Conservation (phyloP, 2,888 invertebrate species). For the Halictus quadricinctus region DNA sequence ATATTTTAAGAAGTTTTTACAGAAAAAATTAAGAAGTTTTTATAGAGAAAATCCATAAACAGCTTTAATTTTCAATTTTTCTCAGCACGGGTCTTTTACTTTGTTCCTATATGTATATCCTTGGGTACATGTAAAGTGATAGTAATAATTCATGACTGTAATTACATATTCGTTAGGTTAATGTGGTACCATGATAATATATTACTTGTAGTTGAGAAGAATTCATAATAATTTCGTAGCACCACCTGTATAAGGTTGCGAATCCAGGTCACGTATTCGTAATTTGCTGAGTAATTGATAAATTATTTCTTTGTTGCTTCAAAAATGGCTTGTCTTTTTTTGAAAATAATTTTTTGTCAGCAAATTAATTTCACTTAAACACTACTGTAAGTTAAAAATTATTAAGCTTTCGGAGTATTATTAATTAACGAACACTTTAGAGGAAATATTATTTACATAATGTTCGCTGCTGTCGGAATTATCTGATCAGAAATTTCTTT, state of each 20-base stretch:
- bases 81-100: neutral
- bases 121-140: conserved; percentile 5
- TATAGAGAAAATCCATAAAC: neutral
- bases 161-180: conserved; percentile 26
- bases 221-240: neutral
- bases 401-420: neutral
- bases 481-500: neutral
- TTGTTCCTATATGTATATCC: neutral
- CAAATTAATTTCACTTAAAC: conserved; percentile 17
- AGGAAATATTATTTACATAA: neutral
- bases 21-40: neutral
- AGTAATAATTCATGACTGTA: conserved; percentile 24
- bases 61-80: neutral
- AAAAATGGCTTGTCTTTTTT: conserved; percentile 10
- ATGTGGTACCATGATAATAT: conserved; percentile 9
- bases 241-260: neutral
- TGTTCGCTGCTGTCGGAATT: neutral
- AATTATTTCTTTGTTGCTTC: neutral
- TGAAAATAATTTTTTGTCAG: conserved; percentile 7
- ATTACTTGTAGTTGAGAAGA: conserved; percentile 22
- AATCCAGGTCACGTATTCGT: conserved; percentile 20
- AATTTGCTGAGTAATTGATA: conserved; percentile 30
- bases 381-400: neutral
- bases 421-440: neutral
- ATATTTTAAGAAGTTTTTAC: neutral